Evolutionary conservation across 2,888 invertebrate genomes (phyloP).

Genomic region (Helicoverpa assulta): DNA sequence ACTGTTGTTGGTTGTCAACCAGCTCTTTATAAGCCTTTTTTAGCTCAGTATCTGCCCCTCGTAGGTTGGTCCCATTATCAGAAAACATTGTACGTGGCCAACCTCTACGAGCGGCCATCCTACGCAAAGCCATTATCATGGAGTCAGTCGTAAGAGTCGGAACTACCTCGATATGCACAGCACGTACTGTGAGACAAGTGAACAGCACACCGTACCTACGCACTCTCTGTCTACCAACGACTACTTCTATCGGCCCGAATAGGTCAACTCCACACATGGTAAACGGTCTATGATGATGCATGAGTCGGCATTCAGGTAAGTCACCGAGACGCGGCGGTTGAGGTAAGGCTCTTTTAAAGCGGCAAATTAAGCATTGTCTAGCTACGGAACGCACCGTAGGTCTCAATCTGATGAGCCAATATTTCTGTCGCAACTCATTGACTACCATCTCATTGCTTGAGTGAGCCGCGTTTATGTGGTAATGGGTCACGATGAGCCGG

Average conservation of each 20-base stretch:
- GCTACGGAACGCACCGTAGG: conserved; percentile 5
- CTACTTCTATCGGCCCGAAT: conserved; percentile 4
- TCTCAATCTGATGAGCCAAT: conserved; percentile 7
- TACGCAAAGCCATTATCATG: conserved; percentile 15
- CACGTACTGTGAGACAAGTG: conserved; percentile 18
- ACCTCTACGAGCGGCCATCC: conserved; percentile 20
- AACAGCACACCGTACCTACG: conserved; percentile 5
- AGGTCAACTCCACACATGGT: conserved; percentile 10
- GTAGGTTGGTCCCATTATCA: conserved; percentile 10
- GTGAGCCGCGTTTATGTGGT: conserved; percentile 1
- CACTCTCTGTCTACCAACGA: neutral
- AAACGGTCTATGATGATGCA: conserved; percentile 10
- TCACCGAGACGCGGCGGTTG: neutral
- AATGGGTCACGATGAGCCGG: neutral
- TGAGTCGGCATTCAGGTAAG: conserved; percentile 7
- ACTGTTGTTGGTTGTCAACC: neutral
- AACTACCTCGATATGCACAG: conserved; percentile 16
- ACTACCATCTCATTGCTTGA: conserved; percentile 9
- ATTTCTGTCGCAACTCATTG: conserved; percentile 9
- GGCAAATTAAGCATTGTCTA: conserved; percentile 4
- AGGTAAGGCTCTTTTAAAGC: conserved; percentile 1
- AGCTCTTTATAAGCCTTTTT: conserved; percentile 5
- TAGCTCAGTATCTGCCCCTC: conserved; percentile 12
- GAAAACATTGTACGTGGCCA: conserved; percentile 16
- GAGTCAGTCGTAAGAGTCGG: conserved; percentile 12